A percentile compares a stretch with the other conserved stretches of the same genome.
phyloP scores from a whole-genome alignment of 1,140 invertebrate species.

The Goniozus legneri region DNA sequence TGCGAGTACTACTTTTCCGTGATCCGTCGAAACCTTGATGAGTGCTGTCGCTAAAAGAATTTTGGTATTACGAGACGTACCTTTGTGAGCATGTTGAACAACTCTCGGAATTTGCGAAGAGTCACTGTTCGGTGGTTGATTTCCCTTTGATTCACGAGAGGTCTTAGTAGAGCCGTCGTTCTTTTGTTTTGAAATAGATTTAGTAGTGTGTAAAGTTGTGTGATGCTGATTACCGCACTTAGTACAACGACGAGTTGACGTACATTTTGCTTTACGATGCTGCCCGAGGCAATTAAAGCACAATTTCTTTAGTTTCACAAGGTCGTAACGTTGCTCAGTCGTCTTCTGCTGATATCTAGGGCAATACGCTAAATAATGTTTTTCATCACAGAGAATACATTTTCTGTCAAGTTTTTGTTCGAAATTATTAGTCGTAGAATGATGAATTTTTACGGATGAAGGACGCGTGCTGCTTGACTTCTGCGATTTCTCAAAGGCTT shows the following conservation, averaged over 20 bases:
- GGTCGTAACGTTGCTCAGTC: too few relatives aligned
- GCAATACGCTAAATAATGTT: constrained; percentile 1
- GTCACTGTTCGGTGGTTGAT: not conserved
- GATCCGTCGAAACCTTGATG: not conserved
- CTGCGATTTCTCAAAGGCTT: constrained; percentile 10
- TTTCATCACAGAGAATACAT: not conserved
- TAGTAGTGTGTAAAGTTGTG: constrained; percentile 12
- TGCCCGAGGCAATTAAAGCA: constrained; percentile 14
- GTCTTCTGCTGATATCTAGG: constrained; percentile 3
- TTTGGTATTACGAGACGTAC: not conserved
- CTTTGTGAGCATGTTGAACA: not conserved
- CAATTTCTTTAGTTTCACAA: not conserved
- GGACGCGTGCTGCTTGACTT: not conserved
- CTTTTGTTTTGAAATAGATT: too few relatives aligned
- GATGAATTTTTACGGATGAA: not conserved
- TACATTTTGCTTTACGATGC: constrained; percentile 9
- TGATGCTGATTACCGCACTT: constrained; percentile 13
- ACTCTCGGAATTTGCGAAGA: not conserved
- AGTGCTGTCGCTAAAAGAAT: constrained; percentile 5
- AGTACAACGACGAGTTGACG: constrained; percentile 1
- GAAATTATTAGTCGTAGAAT: not conserved
- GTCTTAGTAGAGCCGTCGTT: too few relatives aligned
- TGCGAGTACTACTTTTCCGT: not conserved
- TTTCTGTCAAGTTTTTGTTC: not conserved
- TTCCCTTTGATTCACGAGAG: too few relatives aligned